These are phyloP conservation scores for Crossaster papposus DNA, from an alignment of 53 echinoderm and acorn worm species.

Conservation along the genomic window DNA sequence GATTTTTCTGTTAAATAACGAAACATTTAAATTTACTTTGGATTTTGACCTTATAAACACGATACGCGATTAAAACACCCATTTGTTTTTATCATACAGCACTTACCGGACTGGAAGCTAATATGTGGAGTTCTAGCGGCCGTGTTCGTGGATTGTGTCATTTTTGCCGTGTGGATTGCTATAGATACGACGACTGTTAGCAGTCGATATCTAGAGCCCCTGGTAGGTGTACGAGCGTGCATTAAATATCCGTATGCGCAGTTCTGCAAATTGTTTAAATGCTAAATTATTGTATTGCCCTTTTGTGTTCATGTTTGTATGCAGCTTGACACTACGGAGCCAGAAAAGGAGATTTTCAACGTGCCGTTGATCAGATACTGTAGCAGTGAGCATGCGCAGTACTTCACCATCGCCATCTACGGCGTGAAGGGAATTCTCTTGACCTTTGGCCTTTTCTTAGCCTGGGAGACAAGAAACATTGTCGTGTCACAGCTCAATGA, in stretches of 20 bases:
- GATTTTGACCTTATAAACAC: too few relatives aligned
- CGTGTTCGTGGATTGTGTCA: slow-evolving; percentile 9
- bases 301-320: neutral
- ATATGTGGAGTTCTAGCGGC: slow-evolving; percentile 11
- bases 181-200: slow-evolving; percentile 19
- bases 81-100: neutral
- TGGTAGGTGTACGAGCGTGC: neutral
- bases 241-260: neutral
- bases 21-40: too few relatives aligned
- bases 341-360: slow-evolving; percentile 34
- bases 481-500: slow-evolving; percentile 50
- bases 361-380: slow-evolving; percentile 37
- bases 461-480: slow-evolving; percentile 58
- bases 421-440: slow-evolving; percentile 37
- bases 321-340: slow-evolving; percentile 7
- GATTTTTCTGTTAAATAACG: too few relatives aligned
- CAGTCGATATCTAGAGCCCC: slow-evolving; percentile 7
- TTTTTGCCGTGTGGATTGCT: slow-evolving; percentile 21
- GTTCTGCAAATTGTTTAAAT: neutral
- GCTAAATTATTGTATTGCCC: neutral
- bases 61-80: too few relatives aligned
- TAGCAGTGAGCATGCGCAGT: slow-evolving; percentile 19
- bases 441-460: slow-evolving; percentile 55
- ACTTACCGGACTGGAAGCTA: slow-evolving; percentile 42
- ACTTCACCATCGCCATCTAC: slow-evolving; percentile 28